phyloP scores from a whole-genome alignment of 2,797 vertebrate genomes.

The Cirrhinus mrigala region DNA sequence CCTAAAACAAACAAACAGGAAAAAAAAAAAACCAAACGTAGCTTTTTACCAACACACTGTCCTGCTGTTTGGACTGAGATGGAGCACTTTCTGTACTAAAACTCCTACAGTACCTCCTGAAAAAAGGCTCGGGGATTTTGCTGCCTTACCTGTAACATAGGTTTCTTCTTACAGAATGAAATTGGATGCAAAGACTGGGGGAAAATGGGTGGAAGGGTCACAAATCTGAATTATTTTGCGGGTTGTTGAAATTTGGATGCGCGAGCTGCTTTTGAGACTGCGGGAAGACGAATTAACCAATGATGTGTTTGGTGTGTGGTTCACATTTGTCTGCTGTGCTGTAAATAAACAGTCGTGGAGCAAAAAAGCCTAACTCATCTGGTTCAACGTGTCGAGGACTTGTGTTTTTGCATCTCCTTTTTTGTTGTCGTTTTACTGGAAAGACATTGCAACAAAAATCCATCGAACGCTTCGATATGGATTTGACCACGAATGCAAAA shows the following conservation, averaged over 20 bases:
- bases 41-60: constrained; percentile 48
- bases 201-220: constrained; percentile 27
- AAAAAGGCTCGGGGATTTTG: constrained; percentile 52
- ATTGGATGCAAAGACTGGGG: constrained; percentile 23
- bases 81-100: constrained; percentile 37
- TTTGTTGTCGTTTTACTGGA: constrained; percentile 5
- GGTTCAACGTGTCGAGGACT: constrained; percentile 51
- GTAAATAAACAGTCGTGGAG: constrained; percentile 61
- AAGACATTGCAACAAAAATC: constrained; percentile 15
- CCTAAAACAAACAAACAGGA: too few relatives aligned
- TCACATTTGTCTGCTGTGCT: constrained; percentile 61
- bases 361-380: constrained; percentile 39
- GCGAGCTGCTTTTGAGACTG: constrained; percentile 30
- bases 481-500: constrained; percentile 28
- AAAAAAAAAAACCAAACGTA: background rate
- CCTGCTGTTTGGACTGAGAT: constrained; percentile 31
- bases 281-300: constrained; percentile 44
- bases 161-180: constrained; percentile 37
- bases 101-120: constrained; percentile 55
- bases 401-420: constrained; percentile 16
- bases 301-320: constrained; percentile 54
- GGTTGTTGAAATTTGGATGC: constrained; percentile 24
- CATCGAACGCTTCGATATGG: background rate
- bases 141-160: constrained; percentile 59
- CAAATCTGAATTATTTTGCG: constrained; percentile 16